Base-by-base conservation (phyloP, 2,113 vertebrate genomes). In the Neotragus pygmaeus region DNA sequence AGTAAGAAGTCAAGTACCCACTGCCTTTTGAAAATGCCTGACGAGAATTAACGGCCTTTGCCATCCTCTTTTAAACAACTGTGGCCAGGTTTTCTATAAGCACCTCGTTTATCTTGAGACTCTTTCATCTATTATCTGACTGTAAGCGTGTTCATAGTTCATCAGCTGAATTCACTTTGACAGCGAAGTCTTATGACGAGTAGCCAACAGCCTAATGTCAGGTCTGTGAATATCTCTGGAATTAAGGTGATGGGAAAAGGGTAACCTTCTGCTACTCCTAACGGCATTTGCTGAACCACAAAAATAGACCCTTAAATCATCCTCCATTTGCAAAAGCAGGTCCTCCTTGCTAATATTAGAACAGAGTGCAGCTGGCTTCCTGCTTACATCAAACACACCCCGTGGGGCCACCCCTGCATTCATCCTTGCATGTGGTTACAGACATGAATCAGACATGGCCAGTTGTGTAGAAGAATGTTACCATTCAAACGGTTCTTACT, bases 51-150 rank as follows among this genome's bases (percentile, higher is more conserved):
- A 99, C 98, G 97, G 98, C 96, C 97, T 98, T 98, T 97, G 97
- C 98, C 98, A 98, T 98, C 98, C 96, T 98, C 98, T 98, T 98
- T 98, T 98, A 99, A 98, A 99, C 98, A 99, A 98, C 98, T 95
- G 96, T 94, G 98, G 98, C 98, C 95, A 96, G 94, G 98, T 98
- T 98, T 99, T 98, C 98, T 98, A 73, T 97, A 98, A 97, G 98
- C 98, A 99, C 99, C 98, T 99, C 98, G 98, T 99, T 98, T 98
- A 98, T 99, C 99, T 99, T 98, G 95, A 98, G 96, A 88, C 95
- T 98, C 98, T 99, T 99, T 99, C 98, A 99, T 99, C 98, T 98
- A 98, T 98, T 99, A 98, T 99, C 98, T 98, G 91, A 97, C 98
- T 98, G 98, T 97, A 98, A 98, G 98, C 97, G 58, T 98, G 98